Evolutionary conservation across 2,888 invertebrate genomes (phyloP).

Genomic region (Scrobipalpa costella): DNA sequence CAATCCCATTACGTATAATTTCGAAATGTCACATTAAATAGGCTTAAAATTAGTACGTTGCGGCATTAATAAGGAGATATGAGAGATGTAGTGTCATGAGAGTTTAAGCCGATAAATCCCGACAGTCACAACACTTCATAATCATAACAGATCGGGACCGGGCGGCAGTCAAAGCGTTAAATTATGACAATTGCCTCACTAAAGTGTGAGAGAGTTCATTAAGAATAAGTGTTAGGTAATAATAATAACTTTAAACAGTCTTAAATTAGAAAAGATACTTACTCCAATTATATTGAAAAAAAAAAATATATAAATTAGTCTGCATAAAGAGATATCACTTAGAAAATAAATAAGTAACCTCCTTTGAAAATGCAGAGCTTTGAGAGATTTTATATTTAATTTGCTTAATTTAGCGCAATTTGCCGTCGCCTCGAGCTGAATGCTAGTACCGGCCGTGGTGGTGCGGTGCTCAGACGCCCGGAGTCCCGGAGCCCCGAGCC

Average conservation of each 20-base stretch:
- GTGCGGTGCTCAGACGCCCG: neutral
- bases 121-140: constrained; percentile 20
- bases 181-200: neutral
- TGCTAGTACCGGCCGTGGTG: neutral
- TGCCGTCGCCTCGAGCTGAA: constrained; percentile 23
- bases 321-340: neutral
- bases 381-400: constrained; percentile 8
- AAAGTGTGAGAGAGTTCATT: neutral
- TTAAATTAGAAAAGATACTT: neutral
- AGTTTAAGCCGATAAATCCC: constrained; percentile 31
- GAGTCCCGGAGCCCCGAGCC: neutral
- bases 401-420: constrained; percentile 24
- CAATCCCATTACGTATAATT: neutral
- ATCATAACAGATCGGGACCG: constrained; percentile 18
- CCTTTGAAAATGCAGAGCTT: neutral
- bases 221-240: neutral
- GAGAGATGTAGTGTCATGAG: constrained; percentile 21
- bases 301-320: neutral
- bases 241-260: neutral
- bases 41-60: constrained; percentile 14
- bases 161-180: neutral
- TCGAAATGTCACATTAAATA: neutral
- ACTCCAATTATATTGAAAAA: neutral
- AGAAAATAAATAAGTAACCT: constrained; percentile 6
- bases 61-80: neutral